A percentile compares a stretch with the other conserved stretches of the same genome.
phyloP scores from a whole-genome alignment of 1,140 invertebrate species.

The Panagrolaimus sp. region DNA sequence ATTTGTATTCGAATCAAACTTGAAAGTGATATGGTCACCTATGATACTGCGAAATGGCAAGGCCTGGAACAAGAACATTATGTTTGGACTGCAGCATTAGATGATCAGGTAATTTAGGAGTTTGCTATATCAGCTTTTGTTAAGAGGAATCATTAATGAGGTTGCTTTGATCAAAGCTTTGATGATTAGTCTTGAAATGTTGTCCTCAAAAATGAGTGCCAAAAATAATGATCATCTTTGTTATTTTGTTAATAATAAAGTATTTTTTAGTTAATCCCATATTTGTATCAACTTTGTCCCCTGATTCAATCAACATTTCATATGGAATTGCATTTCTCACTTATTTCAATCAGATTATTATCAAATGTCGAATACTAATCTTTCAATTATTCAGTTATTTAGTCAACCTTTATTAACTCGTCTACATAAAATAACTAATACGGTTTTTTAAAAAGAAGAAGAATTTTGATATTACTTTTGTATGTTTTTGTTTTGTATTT shows the following conservation, averaged over 20 bases:
- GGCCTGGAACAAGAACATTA: conserved; percentile 22
- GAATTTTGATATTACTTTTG: too few species aligned
- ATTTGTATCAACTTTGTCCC: conserved; percentile 31
- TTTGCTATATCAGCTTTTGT: too few species aligned
- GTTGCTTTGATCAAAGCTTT: too few species aligned
- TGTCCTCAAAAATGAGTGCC: too few species aligned
- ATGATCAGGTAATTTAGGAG: conserved; percentile 31
- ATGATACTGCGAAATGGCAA: conserved; percentile 29
- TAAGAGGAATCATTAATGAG: too few species aligned
- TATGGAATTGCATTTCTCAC: conserved; percentile 31
- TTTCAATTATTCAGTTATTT: too few species aligned
- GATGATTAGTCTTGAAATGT: too few species aligned
- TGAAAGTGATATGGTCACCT: conserved; percentile 22
- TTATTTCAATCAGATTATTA: conserved; percentile 30
- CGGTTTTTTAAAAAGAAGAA: too few species aligned
- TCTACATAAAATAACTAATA: too few species aligned
- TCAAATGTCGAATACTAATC: conserved; percentile 5
- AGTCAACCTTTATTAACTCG: too few species aligned
- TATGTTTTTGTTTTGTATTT: too few species aligned
- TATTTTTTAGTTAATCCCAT: conserved; percentile 30
- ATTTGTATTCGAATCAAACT: conserved; percentile 26
- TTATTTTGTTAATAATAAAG: background rate
- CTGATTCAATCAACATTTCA: conserved; percentile 28
- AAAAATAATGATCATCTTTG: background rate
- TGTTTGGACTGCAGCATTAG: conserved; percentile 28